Evolutionary conservation across 2,113 vertebrate species (phyloP), one percentile per base, ranked within the genome.

Genomic region (Nesoenas mayeri): DNA sequence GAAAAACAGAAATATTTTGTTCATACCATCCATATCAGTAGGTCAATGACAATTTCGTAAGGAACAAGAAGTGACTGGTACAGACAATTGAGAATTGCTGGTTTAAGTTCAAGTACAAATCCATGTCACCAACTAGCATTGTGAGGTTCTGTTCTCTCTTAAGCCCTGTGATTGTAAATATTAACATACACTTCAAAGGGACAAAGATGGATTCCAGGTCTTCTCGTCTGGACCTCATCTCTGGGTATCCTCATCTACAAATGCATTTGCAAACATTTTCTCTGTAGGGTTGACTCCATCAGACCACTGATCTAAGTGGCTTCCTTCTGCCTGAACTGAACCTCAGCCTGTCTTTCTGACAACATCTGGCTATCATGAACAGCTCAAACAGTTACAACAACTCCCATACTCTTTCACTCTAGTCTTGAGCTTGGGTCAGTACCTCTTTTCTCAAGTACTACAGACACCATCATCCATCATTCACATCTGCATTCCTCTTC

Each of bases 41-140:
- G 40, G 7, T 28, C 42, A 62, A 53, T 31, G 57, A 77, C 2
- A 31, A 28, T 79, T 81, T 51, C 11, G 16, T 51, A 57, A 81
- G 28, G 28, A 79, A 73, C 11, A 72, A 66, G 15, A 53, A 88
- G 12, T 8, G 28, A 32, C 16, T 17, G 9, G 14, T 31, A 48
- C 2, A 82, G 62, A 62, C 18, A 66, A 54, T 0, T n/a, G 22
- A 25, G 26, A 83, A 66, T 8, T 38, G 15, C 15, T 51, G 10
- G 10, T 48, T 88, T 61, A 78, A 72, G 7, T 36, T 72, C 20
- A 79, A 65, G 11, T 24, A n/a, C 24, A 85, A 83, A 83, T 48
- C 32, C 9, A 18, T 2, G 1, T n/a, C 75, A 66, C 5, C 21
- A 60, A 36, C 25, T 21, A 32, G 51, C 36, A 66, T 0, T 0